Base-by-base conservation (phyloP, 2,888 invertebrate species). In the Hecatera dysodea region DNA sequence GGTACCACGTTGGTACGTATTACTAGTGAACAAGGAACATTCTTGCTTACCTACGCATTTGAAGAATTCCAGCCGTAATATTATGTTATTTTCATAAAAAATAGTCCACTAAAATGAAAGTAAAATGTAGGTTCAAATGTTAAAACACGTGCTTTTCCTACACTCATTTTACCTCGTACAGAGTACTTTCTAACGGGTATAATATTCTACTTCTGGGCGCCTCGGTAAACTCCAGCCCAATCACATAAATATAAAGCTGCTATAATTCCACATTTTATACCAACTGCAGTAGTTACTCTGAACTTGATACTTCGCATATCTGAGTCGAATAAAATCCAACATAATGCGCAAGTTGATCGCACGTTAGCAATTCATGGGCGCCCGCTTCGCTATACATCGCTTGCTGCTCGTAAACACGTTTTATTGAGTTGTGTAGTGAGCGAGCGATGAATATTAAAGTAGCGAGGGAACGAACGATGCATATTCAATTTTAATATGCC, bases 361-460 rank as follows among this genome's bases (percentile, higher is more conserved):
- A 78, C 80, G 89, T 92, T 91, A 92, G 87, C 89, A 89, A 92
- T 92, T 90, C 90, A 92, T 88, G 78, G 70, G 80, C 77, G 67
- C 75, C 65, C 81, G 83, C 84, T 89, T 86, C 88, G 87, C 88
- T 89, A 86, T 93, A 91, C 93, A 93, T 90, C 90, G 93, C 81
- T 81, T 86, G 86, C 82, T 86, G 87, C 84, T 92, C 92, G 91
- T 93, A 93, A 94, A 94, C 91, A 91, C 89, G 89, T 89, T 93
- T 91, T 92, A 93, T 93, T 90, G 92, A 91, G 90, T 89, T 88
- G 88, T 87, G 88, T 90, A 86, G 84, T 88, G 88, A 90, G 88
- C 91, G 84, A 90, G 88, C 91, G 90, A 92, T 94, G 93, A 94
- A 94, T 93, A 92, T 90, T 90, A 89, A 91, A 93, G 87, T 85